Evolutionary conservation across 2,888 invertebrate genomes (phyloP).

Genomic region (Hirtodrosophila alboralis): DNA sequence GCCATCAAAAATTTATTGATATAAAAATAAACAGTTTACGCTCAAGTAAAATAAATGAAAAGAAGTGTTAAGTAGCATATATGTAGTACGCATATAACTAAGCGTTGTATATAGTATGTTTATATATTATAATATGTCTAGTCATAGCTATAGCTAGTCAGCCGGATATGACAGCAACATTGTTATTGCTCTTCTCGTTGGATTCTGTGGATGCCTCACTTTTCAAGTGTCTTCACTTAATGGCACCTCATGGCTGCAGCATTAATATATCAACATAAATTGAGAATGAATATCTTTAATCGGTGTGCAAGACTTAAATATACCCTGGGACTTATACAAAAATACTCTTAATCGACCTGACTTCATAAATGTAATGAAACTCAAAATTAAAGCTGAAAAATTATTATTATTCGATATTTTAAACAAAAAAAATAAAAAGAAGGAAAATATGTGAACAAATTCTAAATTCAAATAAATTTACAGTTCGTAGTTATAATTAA

Average conservation of each 20-base stretch:
- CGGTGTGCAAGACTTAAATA: not conserved
- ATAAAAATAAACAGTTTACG: slow-evolving; percentile 68
- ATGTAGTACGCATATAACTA: slow-evolving; percentile 15
- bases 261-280: slow-evolving; percentile 68
- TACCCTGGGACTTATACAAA: slow-evolving; percentile 1
- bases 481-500: no score
- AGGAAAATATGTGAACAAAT: no score
- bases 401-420: no score
- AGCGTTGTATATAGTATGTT: slow-evolving; percentile 28
- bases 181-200: slow-evolving; percentile 20
- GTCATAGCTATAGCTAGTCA: slow-evolving; percentile 28
- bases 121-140: slow-evolving; percentile 15
- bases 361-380: no score
- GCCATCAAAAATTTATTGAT: slow-evolving; percentile 66
- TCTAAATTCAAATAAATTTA: no score
- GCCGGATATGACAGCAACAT: slow-evolving; percentile 28
- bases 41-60: slow-evolving; percentile 37
- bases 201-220: slow-evolving; percentile 12
- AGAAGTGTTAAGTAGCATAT: slow-evolving; percentile 63
- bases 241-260: slow-evolving; percentile 55
- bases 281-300: not conserved
- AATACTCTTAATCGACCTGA: no score
- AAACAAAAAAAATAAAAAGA: no score
- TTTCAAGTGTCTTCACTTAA: slow-evolving; percentile 68
- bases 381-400: no score